Evolutionary conservation across 1,140 invertebrate genomes (phyloP).

Genomic region (Brachionus koreanus): DNA sequence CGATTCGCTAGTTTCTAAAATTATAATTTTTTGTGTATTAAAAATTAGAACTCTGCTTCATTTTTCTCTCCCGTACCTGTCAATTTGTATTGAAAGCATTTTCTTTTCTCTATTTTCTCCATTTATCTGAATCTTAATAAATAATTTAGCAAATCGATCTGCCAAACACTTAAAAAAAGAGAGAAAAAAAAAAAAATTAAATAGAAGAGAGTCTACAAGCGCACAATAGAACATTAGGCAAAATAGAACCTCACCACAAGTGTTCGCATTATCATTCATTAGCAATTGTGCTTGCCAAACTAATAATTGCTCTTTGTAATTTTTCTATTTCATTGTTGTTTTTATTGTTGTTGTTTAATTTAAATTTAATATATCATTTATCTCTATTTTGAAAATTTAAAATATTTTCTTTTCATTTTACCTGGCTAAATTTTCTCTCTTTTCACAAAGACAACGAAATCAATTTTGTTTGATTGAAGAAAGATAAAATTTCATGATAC

Average conservation of each 20-base stretch:
- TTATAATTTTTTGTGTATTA: background rate
- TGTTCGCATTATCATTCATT: conserved; percentile 30
- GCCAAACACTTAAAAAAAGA: background rate
- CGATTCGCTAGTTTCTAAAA: background rate
- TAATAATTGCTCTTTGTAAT: conserved; percentile 18
- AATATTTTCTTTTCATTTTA: conserved; percentile 4
- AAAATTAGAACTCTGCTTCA: background rate
- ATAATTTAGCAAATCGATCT: conserved; percentile 32
- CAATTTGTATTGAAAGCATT: conserved; percentile 36
- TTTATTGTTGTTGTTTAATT: conserved; percentile 32
- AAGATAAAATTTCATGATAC: conserved; percentile 19
- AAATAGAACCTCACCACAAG: background rate
- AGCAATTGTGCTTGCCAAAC: background rate
- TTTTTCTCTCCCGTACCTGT: conserved; percentile 11
- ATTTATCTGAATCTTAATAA: conserved; percentile 32
- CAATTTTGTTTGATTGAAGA: conserved; percentile 13
- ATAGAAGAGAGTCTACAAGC: background rate
- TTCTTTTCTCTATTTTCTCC: background rate
- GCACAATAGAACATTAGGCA: conserved; percentile 11
- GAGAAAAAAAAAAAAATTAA: background rate
- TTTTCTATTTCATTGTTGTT: background rate
- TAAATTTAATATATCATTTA: conserved; percentile 41
- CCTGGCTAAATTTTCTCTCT: background rate
- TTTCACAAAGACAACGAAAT: background rate
- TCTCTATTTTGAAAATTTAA: conserved; percentile 15